Base-by-base conservation (phyloP, 53 echinoderm and acorn worm species). In the Henricia sp. region DNA sequence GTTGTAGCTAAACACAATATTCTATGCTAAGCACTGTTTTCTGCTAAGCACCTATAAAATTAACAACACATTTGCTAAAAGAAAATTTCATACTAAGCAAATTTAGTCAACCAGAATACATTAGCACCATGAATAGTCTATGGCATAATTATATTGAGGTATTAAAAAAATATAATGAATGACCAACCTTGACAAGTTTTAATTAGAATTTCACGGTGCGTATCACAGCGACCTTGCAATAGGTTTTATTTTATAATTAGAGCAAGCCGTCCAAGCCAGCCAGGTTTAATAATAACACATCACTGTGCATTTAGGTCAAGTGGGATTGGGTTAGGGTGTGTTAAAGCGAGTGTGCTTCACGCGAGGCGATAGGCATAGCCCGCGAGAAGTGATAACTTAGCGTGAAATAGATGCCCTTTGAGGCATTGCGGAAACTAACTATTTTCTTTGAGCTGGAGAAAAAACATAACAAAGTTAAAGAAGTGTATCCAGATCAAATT, bases 221-320 rank as follows among this genome's bases (percentile, higher is more conserved):
- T 71, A 8, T 8, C 1, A 50, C 67, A 37, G 34, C 52, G 73
- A 54, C 73, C 73, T 73, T 73, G 73, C 21, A n/a, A 32, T 21
- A 38, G 3, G 72, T 21, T 24, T 30, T 48, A 32, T 33, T 19
- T 32, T 13, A 14, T 1, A 35, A 23, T 12, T 29, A 51, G 26
- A 50, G 34, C 35, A 35, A 34, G 52, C 24, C 6, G 53, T 30
- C 35, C 55, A n/a, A n/a, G n/a, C n/a, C n/a, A n/a, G n/a, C n/a
- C n/a, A n/a, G n/a, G n/a, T n/a, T n/a, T n/a, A n/a, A n/a, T n/a
- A n/a, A n/a, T n/a, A n/a, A n/a, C n/a, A n/a, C 55, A 33, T 36
- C 53, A n/a, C 36, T 52, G 54, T 73, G 73, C 54, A 73, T 73
- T 53, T 73, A 32, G 73, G 73, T 73, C 73, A 73, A 73, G 73